Evolutionary conservation across 2,888 invertebrate species (phyloP).

Genomic region (Cerastis leucographa): DNA sequence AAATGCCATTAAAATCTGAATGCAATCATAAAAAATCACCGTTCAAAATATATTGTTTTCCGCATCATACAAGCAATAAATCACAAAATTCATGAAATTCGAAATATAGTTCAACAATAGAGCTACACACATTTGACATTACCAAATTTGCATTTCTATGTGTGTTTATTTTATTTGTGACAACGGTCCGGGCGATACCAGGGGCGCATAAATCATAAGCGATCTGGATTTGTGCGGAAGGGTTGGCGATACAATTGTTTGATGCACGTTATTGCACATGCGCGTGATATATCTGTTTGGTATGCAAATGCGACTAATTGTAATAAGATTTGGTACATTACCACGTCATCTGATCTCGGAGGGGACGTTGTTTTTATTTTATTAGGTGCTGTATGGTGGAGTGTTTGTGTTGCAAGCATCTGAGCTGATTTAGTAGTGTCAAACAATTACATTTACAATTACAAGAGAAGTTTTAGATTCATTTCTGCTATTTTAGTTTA

Average conservation of each 20-base stretch:
- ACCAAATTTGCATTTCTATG: constrained; percentile 82
- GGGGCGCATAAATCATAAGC: constrained; percentile 85
- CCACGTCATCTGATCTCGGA: constrained; percentile 67
- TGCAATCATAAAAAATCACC: constrained; percentile 31
- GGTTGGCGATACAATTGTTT: constrained; percentile 70
- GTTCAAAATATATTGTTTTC: constrained; percentile 58
- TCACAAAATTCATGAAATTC: constrained; percentile 61
- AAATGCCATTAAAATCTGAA: constrained; percentile 34
- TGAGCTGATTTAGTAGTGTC: constrained; percentile 36
- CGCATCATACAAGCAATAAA: constrained; percentile 62
- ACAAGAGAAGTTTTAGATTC: neutral
- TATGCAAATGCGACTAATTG: constrained; percentile 89
- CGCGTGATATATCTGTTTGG: constrained; percentile 83
- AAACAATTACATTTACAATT: constrained; percentile 12
- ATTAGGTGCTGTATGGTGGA: constrained; percentile 64
- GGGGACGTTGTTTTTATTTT: constrained; percentile 68
- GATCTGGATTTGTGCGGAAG: constrained; percentile 84
- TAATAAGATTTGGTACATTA: constrained; percentile 84
- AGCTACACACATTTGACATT: constrained; percentile 67
- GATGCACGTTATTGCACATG: constrained; percentile 79
- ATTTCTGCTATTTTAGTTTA: neutral
- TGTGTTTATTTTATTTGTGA: constrained; percentile 80
- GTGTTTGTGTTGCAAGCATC: constrained; percentile 49
- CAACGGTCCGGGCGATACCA: constrained; percentile 78
- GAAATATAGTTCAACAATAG: constrained; percentile 66